Evolutionary conservation across 2,888 invertebrate species (phyloP), one percentile per base, ranked within the genome.

Genomic region (Acronicta leporina): DNA sequence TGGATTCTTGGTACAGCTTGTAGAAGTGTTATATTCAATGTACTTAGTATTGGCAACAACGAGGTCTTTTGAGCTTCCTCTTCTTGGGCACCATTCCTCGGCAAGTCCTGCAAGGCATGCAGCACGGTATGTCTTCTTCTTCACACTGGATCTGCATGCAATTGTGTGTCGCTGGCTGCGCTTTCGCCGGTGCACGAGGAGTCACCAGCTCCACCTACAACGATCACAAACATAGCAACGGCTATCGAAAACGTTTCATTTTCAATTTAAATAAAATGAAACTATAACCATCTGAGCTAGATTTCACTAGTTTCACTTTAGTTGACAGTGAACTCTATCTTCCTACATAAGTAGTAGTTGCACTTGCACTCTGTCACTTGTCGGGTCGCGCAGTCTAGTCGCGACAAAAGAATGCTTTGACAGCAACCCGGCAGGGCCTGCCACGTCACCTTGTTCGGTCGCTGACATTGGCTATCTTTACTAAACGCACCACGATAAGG

Each of bases 141-240:
- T 95, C 95, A 61, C 96, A 96, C 81, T 97, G 97, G 15, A 96
- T 95, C 72, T 96, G 95, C 14, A 96, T 94, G 14, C 96, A 96
- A 50, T 95, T 95, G 76, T 95, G 95, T 33, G 95, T 94, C 0
- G 95, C 90, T 0, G 96, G 95, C 11, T 95, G 95, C 16, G 92
- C 83, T 33, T 94, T 92, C 0, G 96, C 95, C 0, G 96, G 96
- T 0, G 96, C 96, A 62, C 96, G 96, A 0, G 97, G 97, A 0
- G 97, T 97, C 52, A 96, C 95, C 80, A 97, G 86, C 79, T 97
- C 97, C 73, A 97, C 94, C 92, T 97, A 95, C 10, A 62, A 64
- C 44, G 25, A 64, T 60, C 25, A 14, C 14, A 33, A 45, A 16
- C 15, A 43, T 41, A 27, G 27, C 1, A 7, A 27, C 6, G 27